These are phyloP conservation scores for Passerina amoena DNA, from an alignment of 2,113 vertebrate species.

Conservation along the genomic window DNA sequence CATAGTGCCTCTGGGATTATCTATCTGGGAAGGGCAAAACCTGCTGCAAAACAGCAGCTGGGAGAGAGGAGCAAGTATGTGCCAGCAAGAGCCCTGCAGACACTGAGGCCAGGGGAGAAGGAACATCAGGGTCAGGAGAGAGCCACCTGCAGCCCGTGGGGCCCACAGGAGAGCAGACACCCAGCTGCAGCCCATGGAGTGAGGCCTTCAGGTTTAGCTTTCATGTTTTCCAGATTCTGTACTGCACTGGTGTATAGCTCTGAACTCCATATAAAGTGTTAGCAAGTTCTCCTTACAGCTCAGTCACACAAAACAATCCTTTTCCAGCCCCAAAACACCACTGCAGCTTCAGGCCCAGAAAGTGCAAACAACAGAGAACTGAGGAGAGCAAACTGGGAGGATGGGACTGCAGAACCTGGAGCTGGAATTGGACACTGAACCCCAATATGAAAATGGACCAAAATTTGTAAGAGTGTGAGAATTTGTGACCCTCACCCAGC, in stretches of 20 bases:
- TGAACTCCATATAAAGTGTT: background rate
- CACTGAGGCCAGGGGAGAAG: background rate
- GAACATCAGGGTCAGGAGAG: background rate
- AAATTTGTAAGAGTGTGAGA: background rate
- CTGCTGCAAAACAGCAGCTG: background rate
- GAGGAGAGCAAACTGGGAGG: background rate
- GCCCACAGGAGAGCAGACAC: background rate
- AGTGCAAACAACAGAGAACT: background rate
- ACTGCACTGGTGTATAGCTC: background rate
- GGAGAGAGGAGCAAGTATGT: accelerated
- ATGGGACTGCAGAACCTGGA: background rate
- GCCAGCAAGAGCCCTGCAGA: background rate
- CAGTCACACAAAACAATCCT: background rate
- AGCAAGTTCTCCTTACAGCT: background rate
- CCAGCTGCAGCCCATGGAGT: background rate
- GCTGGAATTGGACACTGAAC: background rate
- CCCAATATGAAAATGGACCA: background rate
- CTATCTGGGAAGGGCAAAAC: background rate
- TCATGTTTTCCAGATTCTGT: background rate
- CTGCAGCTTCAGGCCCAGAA: background rate
- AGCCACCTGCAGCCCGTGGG: accelerated
- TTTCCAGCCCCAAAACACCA: background rate
- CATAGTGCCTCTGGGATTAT: accelerated
- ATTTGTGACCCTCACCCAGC: accelerated
- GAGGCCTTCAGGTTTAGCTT: background rate